Conservation (phyloP, 1,140 invertebrate species). For the Drosophila navojoa region DNA sequence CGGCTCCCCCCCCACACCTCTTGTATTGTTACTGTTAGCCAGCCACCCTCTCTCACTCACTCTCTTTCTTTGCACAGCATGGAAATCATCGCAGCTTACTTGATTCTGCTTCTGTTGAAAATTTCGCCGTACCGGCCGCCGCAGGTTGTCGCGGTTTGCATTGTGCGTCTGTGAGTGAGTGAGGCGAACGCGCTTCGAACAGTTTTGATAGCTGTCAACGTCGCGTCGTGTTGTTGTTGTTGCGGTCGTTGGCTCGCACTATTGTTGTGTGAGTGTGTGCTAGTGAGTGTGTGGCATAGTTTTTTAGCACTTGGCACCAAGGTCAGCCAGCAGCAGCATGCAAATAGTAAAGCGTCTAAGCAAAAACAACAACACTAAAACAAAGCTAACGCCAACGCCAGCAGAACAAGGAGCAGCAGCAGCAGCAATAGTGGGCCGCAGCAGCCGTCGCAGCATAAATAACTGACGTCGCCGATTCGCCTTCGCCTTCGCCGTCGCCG, state of each 20-base stretch:
- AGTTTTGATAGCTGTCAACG: slow-evolving; percentile 75
- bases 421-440: slow-evolving; percentile 5
- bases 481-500: slow-evolving; percentile 15
- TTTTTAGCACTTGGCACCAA: slow-evolving; percentile 68
- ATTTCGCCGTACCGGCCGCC: slow-evolving; percentile 43
- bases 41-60: not conserved
- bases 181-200: slow-evolving; percentile 13
- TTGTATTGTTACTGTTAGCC: too few relatives aligned
- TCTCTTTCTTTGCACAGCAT: slow-evolving; percentile 9
- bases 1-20: not conserved
- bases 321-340: slow-evolving; percentile 61
- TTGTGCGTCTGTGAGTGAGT: slow-evolving; percentile 59
- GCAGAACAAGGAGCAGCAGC: slow-evolving; percentile 11
- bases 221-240: slow-evolving; percentile 24
- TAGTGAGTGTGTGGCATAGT: slow-evolving; percentile 59
- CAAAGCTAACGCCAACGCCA: slow-evolving; percentile 10
- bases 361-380: slow-evolving; percentile 50
- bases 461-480: slow-evolving; percentile 46
- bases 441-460: slow-evolving; percentile 30
- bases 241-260: slow-evolving; percentile 33
- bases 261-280: slow-evolving; percentile 7
- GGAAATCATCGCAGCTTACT: slow-evolving; percentile 59
- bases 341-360: slow-evolving; percentile 65
- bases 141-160: slow-evolving; percentile 48
- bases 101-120: slow-evolving; percentile 39